Percentiles rank a stretch among this genome's conserved stretches.
Conservation (phyloP, 92 coral and sea anemone genomes). For the Epizoanthus scotinus region DNA sequence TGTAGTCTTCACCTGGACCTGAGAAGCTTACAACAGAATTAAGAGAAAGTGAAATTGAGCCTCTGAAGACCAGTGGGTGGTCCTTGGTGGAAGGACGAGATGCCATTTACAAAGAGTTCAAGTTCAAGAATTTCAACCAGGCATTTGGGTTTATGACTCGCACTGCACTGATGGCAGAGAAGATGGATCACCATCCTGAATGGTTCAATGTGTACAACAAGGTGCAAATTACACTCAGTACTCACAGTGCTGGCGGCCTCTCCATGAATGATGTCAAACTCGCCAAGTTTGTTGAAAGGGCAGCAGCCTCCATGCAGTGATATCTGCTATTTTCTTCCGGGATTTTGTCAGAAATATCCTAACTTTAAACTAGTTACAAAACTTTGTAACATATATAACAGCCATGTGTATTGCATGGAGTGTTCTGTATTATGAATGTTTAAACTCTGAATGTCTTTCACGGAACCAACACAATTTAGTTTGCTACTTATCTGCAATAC, state of each 20-base stretch:
- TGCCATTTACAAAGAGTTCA: slow-evolving; percentile 91
- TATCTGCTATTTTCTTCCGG: background rate
- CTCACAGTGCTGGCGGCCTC: slow-evolving; percentile 93
- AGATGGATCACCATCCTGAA: slow-evolving; percentile 97
- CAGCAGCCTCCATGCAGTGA: slow-evolving; percentile 43
- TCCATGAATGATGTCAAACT: slow-evolving; percentile 87
- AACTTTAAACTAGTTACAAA: slow-evolving; percentile 1
- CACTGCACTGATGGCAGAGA: slow-evolving; percentile 86
- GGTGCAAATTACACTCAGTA: slow-evolving; percentile 79
- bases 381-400: background rate
- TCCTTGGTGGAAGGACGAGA: slow-evolving; percentile 83
- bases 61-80: slow-evolving; percentile 83
- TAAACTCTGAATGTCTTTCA: too few relatives aligned
- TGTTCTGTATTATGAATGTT: too few relatives aligned
- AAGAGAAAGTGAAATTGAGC: slow-evolving; percentile 66
- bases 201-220: slow-evolving; percentile 93
- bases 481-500: too few relatives aligned
- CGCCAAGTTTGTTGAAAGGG: slow-evolving; percentile 84
- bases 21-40: slow-evolving; percentile 69
- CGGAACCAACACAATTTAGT: too few relatives aligned
- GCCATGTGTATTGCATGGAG: background rate
- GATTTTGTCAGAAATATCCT: background rate
- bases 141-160: slow-evolving; percentile 98
- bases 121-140: slow-evolving; percentile 90
- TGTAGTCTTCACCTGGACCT: slow-evolving; percentile 66